Conservation (phyloP, 2,797 vertebrate species). For the Danio albolineatus region DNA sequence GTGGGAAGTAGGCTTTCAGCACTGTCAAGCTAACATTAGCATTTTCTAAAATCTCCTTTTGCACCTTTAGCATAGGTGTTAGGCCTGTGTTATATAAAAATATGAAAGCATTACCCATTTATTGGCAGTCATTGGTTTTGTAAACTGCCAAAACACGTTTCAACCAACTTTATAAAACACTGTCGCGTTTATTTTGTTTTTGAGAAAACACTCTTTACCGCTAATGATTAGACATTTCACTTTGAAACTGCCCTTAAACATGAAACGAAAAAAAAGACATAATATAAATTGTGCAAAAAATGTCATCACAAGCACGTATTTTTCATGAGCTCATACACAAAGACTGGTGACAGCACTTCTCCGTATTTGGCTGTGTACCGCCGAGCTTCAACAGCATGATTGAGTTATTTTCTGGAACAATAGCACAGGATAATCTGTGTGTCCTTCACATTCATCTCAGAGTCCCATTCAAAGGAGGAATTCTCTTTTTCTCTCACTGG, state of each 20-base stretch:
- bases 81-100: no score
- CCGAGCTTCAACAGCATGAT: constrained; percentile 78
- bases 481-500: constrained; percentile 43
- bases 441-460: constrained; percentile 87
- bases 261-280: not conserved
- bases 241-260: not conserved
- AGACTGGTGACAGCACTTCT: constrained; percentile 52
- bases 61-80: no score
- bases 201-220: not conserved
- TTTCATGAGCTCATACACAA: not conserved
- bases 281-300: not conserved
- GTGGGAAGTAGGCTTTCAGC: no score
- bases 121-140: no score
- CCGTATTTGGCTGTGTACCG: constrained; percentile 51
- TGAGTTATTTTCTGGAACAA: constrained; percentile 89
- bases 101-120: no score
- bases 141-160: no score
- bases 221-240: not conserved
- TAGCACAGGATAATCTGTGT: constrained; percentile 87
- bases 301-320: not conserved
- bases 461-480: constrained; percentile 82
- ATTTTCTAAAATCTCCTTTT: no score
- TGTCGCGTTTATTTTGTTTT: no score
- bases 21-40: no score
- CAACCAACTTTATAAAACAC: no score